Evolutionary conservation across 2,888 invertebrate genomes (phyloP).

Genomic region (Zele albiditarsus): DNA sequence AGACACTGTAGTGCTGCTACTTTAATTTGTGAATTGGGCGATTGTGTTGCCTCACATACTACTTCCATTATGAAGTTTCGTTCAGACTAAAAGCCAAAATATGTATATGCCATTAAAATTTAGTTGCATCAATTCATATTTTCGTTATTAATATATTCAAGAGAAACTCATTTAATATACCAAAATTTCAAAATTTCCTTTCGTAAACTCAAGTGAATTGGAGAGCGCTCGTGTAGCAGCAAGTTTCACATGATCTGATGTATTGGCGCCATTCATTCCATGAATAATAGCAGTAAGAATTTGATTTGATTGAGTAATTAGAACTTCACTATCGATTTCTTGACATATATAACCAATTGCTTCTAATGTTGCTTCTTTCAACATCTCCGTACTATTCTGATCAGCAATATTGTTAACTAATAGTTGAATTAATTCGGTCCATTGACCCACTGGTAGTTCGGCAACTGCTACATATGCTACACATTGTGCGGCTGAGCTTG

Average conservation of each 20-base stretch:
- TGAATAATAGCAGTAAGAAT: constrained; percentile 99
- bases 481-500: constrained; percentile 98
- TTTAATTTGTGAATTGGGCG: constrained; percentile 90
- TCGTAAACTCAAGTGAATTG: constrained; percentile 98
- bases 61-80: constrained; percentile 99
- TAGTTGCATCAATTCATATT: constrained; percentile 13
- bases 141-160: not conserved
- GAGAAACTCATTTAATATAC: constrained; percentile 66
- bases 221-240: constrained; percentile 97
- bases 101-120: constrained; percentile 36
- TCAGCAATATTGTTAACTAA: constrained; percentile 94
- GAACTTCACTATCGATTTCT: constrained; percentile 95
- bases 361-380: constrained; percentile 97
- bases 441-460: constrained; percentile 93
- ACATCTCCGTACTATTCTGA: constrained; percentile 89
- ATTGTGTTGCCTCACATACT: constrained; percentile 99
- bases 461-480: constrained; percentile 98
- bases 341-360: constrained; percentile 99
- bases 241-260: constrained; percentile 93
- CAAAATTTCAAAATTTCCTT: constrained; percentile 98
- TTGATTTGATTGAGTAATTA: constrained; percentile 94
- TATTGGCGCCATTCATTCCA: constrained; percentile 96
- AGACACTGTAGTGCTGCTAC: constrained; percentile 98
- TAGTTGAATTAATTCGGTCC: constrained; percentile 91
- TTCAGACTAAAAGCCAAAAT: constrained; percentile 78